Evolutionary conservation across 2,888 invertebrate species (phyloP).

Genomic region (Cephus sareptanus): DNA sequence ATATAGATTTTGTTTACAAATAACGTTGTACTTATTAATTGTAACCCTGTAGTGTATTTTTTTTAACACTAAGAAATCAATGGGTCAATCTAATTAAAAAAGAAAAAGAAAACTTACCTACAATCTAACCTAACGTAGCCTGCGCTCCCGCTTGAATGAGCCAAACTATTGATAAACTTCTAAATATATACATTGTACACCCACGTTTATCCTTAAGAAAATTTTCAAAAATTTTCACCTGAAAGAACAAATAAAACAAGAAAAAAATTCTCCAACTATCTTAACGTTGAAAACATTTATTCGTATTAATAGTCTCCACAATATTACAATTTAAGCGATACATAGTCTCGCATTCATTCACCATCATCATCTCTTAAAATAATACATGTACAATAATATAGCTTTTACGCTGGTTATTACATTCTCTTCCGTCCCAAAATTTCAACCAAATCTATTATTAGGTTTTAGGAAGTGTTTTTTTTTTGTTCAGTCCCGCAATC

Average conservation of each 20-base stretch:
- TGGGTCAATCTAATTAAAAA: too few species aligned
- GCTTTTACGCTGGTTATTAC: slow-evolving; percentile 2
- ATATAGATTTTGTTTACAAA: slow-evolving; percentile 26
- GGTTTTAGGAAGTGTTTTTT: slow-evolving; percentile 28
- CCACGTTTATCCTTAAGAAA: background rate
- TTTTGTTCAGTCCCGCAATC: slow-evolving; percentile 40
- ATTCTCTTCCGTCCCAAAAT: background rate
- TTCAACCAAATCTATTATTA: slow-evolving; percentile 15
- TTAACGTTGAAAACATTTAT: slow-evolving; percentile 57
- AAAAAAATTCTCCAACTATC: background rate
- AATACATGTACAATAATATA: slow-evolving; percentile 41
- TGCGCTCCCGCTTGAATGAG: too few species aligned
- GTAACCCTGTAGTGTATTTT: too few species aligned
- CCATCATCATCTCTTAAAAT: slow-evolving; percentile 31
- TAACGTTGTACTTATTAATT: slow-evolving; percentile 1
- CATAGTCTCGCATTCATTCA: slow-evolving; percentile 36
- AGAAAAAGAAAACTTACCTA: too few species aligned
- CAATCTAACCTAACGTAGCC: too few species aligned
- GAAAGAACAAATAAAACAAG: background rate
- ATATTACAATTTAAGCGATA: slow-evolving; percentile 46
- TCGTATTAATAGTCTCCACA: slow-evolving; percentile 42
- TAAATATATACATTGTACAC: background rate
- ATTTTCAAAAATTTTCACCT: too few species aligned
- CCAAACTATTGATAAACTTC: too few species aligned
- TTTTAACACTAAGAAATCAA: too few species aligned